Evolutionary conservation across 2,888 invertebrate species (phyloP), one percentile per base, ranked within the genome.

Genomic region (Uloborus plumipes): DNA sequence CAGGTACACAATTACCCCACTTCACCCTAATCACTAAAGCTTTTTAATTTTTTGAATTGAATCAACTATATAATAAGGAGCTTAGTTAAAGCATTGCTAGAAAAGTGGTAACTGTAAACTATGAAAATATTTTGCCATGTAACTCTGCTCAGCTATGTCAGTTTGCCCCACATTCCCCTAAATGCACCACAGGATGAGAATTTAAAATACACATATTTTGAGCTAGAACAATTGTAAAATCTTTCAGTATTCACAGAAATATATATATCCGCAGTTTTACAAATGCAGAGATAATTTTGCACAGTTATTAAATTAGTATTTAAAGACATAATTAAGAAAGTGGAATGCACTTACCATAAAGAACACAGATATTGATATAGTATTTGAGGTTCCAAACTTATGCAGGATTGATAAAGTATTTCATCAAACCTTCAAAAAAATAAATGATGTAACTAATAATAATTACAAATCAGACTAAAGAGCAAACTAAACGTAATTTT

Each of bases 361-460:
- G 69, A 49, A 51, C 62, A 74, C 15, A 80, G 61, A 50, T 80
- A 80, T 16, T 80, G 64, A n/a, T 55, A 55, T 2, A 80, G 2
- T 14, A 70, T 16, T 39, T 16, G 58, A 18, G 80, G 70, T 50
- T 80, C 70, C 14, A 70, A 22, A 7, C 7, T 20, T n/a, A 22
- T 6, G 58, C 70, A 80, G 9, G 74, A 74, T 39, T 51, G 31
- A 50, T 55, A 74, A 50, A 80, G 31, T 39, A 70, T 64, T 59
- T 80, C 80, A 70, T 80, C 80, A 74, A 80, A 80, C 31, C 80
- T 80, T 62, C 16, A 67, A 22, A 73, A 18, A 53, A 22, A 64
- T 53, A 58, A 53, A 50, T 0, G 3, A 39, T 6, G 9, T 11
- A 39, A 39, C 39, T 39, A 11, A 39, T n/a, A n/a, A n/a, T n/a